phyloP scores from a whole-genome alignment of 2,113 vertebrate species.

The Tachysurus vachellii region DNA sequence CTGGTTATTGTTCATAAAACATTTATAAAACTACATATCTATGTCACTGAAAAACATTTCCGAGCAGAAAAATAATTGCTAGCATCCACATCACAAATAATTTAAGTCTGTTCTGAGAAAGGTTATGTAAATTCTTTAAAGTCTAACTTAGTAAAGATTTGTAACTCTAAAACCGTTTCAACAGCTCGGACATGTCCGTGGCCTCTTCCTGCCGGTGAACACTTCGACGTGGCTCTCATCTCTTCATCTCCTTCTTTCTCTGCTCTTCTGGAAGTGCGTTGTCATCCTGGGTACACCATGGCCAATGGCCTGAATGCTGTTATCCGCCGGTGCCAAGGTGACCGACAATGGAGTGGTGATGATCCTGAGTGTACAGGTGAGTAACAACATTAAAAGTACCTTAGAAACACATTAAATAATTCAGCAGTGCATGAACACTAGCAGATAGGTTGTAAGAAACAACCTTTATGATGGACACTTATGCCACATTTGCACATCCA shows the following conservation, averaged over 20 bases:
- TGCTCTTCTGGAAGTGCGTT: slow-evolving; percentile 73
- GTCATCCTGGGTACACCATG: slow-evolving; percentile 71
- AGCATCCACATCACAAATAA: not conserved
- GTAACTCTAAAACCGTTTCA: not conserved
- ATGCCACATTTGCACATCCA: no score
- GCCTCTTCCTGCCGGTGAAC: slow-evolving; percentile 67
- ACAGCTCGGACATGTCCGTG: slow-evolving; percentile 79
- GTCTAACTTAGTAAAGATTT: not conserved
- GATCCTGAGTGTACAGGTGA: slow-evolving; percentile 75
- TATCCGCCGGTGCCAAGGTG: slow-evolving; percentile 79
- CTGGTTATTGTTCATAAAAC: not conserved
- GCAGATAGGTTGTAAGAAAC: not conserved
- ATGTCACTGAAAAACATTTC: not conserved
- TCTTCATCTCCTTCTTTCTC: slow-evolving; percentile 74
- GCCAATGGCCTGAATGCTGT: slow-evolving; percentile 65
- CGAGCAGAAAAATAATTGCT: not conserved
- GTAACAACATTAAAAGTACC: slow-evolving; percentile 32
- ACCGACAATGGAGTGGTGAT: slow-evolving; percentile 80
- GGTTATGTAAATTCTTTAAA: not conserved
- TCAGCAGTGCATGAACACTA: not conserved
- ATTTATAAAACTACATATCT: not conserved
- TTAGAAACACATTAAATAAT: not conserved
- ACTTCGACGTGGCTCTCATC: slow-evolving; percentile 63
- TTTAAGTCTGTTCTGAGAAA: not conserved
- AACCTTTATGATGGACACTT: no score